phyloP scores from a whole-genome alignment of 1,140 invertebrate species.

The Calliopsis andreniformis region DNA sequence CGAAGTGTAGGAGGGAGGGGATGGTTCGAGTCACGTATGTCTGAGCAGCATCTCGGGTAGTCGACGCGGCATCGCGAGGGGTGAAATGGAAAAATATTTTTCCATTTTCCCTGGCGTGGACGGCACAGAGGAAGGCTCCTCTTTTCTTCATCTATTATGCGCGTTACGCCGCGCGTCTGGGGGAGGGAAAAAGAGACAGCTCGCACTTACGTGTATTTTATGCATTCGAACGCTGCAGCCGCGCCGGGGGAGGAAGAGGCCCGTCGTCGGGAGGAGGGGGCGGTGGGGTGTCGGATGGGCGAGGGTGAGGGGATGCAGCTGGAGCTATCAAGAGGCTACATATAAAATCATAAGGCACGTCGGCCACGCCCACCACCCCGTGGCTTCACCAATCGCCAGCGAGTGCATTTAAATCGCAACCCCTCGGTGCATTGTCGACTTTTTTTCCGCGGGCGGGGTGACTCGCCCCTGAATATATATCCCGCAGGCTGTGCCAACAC shows the following conservation, averaged over 20 bases:
- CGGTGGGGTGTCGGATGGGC: slow-evolving; percentile 48
- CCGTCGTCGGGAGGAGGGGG: slow-evolving; percentile 13
- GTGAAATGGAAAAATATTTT: slow-evolving; percentile 63
- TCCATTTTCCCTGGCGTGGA: slow-evolving; percentile 51
- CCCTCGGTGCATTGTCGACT: slow-evolving; percentile 78
- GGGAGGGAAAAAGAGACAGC: slow-evolving; percentile 22
- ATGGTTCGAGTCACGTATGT: slow-evolving; percentile 10
- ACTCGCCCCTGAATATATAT: slow-evolving; percentile 57
- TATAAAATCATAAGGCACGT: slow-evolving; percentile 79
- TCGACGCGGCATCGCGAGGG: slow-evolving; percentile 1
- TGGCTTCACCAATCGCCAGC: slow-evolving; percentile 72
- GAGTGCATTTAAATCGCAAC: slow-evolving; percentile 79
- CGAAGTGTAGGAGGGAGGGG: not conserved
- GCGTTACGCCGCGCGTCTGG: slow-evolving; percentile 45
- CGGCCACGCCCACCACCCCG: slow-evolving; percentile 79
- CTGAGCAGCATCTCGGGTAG: not conserved
- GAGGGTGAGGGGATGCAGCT: slow-evolving; percentile 25
- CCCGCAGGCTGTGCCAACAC: slow-evolving; percentile 60
- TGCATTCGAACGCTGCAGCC: slow-evolving; percentile 63
- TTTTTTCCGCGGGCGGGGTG: slow-evolving; percentile 75
- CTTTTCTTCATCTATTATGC: slow-evolving; percentile 61
- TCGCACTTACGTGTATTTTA: slow-evolving; percentile 68
- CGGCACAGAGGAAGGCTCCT: slow-evolving; percentile 18
- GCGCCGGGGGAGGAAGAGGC: slow-evolving; percentile 33
- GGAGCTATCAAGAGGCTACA: slow-evolving; percentile 73